A percentile compares a stretch with the other conserved stretches of the same genome.
phyloP scores from a whole-genome alignment of 2,888 invertebrate species.

The Tiphia femorata region DNA sequence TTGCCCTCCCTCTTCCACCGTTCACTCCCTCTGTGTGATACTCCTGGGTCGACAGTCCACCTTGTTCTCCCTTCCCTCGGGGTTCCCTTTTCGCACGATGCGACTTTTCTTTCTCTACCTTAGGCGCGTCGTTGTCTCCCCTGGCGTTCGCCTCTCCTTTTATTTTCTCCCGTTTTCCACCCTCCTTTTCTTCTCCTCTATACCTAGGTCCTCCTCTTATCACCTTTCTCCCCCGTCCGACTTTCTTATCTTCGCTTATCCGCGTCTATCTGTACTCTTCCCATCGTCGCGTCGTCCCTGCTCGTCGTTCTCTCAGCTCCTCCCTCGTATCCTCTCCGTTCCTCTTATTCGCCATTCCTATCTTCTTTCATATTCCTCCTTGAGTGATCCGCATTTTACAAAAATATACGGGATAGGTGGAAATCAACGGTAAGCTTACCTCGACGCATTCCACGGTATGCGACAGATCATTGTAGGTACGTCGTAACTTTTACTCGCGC shows the following conservation, averaged over 20 bases:
- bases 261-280: no score
- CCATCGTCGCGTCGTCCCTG: neutral
- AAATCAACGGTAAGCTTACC: conserved; percentile 26
- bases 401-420: conserved; percentile 25
- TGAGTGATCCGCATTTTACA: neutral
- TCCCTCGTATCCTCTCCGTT: conserved; percentile 5
- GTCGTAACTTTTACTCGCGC: no score
- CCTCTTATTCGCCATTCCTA: neutral
- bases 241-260: neutral
- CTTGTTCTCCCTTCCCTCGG: neutral
- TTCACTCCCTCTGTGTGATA: neutral
- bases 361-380: neutral
- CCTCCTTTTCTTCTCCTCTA: neutral
- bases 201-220: conserved; percentile 2
- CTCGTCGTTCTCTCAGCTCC: conserved; percentile 5
- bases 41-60: neutral
- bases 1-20: neutral
- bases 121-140: no score
- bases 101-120: no score
- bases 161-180: neutral
- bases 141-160: neutral
- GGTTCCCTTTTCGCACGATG: no score
- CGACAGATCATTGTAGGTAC: no score
- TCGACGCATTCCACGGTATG: conserved; percentile 22
- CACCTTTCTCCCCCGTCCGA: neutral